Evolutionary conservation across 2,797 vertebrate species (phyloP), one percentile per base, ranked within the genome.

Genomic region (Microctenopoma stevenorrisi): DNA sequence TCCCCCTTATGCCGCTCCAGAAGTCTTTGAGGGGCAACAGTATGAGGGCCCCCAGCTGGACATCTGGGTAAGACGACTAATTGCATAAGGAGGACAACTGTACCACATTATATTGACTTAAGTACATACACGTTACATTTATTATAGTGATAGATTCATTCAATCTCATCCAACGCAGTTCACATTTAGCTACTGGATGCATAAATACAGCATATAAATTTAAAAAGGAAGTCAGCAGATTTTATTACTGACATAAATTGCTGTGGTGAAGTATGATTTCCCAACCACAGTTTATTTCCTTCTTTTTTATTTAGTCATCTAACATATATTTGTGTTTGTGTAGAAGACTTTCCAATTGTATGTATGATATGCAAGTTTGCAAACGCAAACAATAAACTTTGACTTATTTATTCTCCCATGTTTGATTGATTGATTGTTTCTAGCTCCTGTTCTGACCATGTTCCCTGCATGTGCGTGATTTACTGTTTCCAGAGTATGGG

Each of bases 1-100:
- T 85, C 98, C 98, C 15, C 98, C 98, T 0, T 99, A 99, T 0
- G 98, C 98, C 54, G 98, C 98, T 82, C 98, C 98, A 0, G 98
- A 99, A 79, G 98, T 99, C 51, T 99, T 99, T 64, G 98, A 99
- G 87, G 98, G 98, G 42, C 98, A 97, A 81, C 97, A 99, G 67
- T 99, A 99, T 6, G 98, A 99, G 88, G 98, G 98, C 60, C 98
- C 98, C 26, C 97, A 99, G 91, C 95, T 99, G 84, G 98, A 99
- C 89, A 98, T 99, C 83, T 99, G 98, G 98, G 98, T 99, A 95
- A 85, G 86, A 60, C 2, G 33, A 69, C 16, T 30, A 22, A 61
- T 46, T 63, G 15, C 50, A 48, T 63, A 33, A 66, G 47, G 26
- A 8, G 14, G 12, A 49, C 4, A 40, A 43, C 3, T 40, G 4